Evolutionary conservation across 1,140 invertebrate genomes (phyloP), one percentile per base, ranked within the genome.

Genomic region (Holotrichia oblita): DNA sequence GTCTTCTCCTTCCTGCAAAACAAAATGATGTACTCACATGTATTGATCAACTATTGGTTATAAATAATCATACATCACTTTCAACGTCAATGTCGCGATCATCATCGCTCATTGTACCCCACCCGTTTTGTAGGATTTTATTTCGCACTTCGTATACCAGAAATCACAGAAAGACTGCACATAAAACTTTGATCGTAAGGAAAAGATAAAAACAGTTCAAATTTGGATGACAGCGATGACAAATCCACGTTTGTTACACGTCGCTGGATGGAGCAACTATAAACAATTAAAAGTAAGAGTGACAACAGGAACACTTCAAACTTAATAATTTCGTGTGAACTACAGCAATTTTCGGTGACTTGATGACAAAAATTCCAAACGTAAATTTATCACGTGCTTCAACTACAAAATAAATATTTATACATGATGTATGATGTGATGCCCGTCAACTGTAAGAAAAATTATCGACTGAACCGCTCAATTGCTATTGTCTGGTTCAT

Each of bases 31-130:
- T 34, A 20, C 9, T 27, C 61, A 64, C 27, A 75, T n/a, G 64
- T 64, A 73, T 79, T 79, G 74, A 80, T 80, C 76, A 73, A 79
- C 72, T 69, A 77, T 76, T 27, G 14, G 72, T 20, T 14, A 34
- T 34, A 14, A 22, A 69, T 82, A 90, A n/a, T n/a, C 93, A 91
- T 90, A 96, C 95, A 90, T 96, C 95, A 89, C 95, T 96, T 89
- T 97, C 95, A 82, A 97, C 95, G 88, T 97, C 95, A 86, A 97
- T 95, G 86, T 97, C 95, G 81, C 94, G 90, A 87, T 97, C 95
- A 88, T 97, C 95, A 87, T 96, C 95, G 87, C 94, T 96, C 94
- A 96, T 95, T 82, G 77, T 82, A 48, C 34, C 27, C 77, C 55
- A 77, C 81, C 81, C 79, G 77, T 78, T 78, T 81, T 81, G 72